These are phyloP conservation scores for Meteorus colon DNA, from an alignment of 2,888 invertebrate species.

Conservation along the genomic window DNA sequence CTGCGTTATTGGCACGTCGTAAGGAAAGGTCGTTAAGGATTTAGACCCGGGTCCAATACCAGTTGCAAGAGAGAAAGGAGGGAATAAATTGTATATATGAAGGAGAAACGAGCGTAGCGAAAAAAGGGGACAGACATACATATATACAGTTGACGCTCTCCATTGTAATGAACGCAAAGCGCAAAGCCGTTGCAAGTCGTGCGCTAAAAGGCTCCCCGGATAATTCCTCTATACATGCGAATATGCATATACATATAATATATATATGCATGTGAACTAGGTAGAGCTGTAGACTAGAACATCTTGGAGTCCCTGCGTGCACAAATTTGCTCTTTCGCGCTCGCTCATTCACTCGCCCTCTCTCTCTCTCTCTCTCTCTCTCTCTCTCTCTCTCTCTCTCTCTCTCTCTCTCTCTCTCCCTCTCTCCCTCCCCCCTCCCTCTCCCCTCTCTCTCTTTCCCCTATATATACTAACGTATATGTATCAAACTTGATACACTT, in stretches of 20 bases:
- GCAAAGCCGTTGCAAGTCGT: slow-evolving; percentile 39
- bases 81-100: slow-evolving; percentile 19
- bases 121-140: slow-evolving; percentile 33
- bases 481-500: slow-evolving; percentile 24
- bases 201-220: slow-evolving; percentile 39
- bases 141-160: slow-evolving; percentile 32
- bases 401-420: neutral
- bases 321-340: slow-evolving; percentile 8
- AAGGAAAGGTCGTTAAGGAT: slow-evolving; percentile 44
- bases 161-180: slow-evolving; percentile 40
- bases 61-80: slow-evolving; percentile 16
- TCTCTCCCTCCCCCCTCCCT: slow-evolving; percentile 6
- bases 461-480: neutral
- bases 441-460: neutral
- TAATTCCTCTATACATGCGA: slow-evolving; percentile 39
- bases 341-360: neutral
- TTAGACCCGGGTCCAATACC: slow-evolving; percentile 35
- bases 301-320: neutral
- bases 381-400: neutral
- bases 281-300: neutral
- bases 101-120: slow-evolving; percentile 8
- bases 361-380: neutral
- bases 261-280: slow-evolving; percentile 13
- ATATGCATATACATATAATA: slow-evolving; percentile 13
- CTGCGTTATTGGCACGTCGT: slow-evolving; percentile 42